Evolutionary conservation across 2,797 vertebrate genomes (phyloP).

Genomic region (Lateolabrax maculatus): DNA sequence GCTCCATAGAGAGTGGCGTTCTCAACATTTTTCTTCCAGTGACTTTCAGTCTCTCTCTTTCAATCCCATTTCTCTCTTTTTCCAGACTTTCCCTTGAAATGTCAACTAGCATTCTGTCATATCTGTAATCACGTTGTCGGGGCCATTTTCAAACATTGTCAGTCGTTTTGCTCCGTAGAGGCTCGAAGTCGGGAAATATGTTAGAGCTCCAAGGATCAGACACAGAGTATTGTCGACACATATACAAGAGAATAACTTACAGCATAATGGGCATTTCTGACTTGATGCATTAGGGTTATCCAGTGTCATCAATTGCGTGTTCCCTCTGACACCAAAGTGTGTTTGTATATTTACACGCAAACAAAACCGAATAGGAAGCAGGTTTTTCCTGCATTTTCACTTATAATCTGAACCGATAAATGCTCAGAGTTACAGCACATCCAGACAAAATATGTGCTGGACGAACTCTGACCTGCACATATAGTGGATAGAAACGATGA

Average conservation of each 20-base stretch:
- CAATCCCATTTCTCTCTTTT: conserved; percentile 2
- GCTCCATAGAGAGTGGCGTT: conserved; percentile 25
- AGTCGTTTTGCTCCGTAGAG: conserved; percentile 60
- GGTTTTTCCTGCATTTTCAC: background rate
- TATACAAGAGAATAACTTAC: conserved; percentile 27
- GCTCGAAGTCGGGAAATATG: conserved; percentile 49
- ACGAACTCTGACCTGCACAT: conserved; percentile 6
- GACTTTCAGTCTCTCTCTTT: background rate
- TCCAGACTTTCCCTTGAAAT: conserved; percentile 28
- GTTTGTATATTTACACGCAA: background rate
- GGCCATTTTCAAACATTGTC: conserved; percentile 79
- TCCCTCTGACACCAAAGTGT: background rate
- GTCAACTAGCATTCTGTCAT: conserved; percentile 55
- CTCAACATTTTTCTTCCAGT: conserved; percentile 3
- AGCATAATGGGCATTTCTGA: conserved; percentile 5
- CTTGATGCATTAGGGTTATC: background rate
- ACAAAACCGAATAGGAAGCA: background rate
- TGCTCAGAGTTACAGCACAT: background rate
- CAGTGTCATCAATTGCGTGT: background rate
- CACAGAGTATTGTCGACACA: conserved; percentile 45
- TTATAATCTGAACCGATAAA: conserved; percentile 12
- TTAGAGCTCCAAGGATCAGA: conserved; percentile 38
- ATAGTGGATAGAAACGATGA: background rate
- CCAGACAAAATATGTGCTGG: background rate
- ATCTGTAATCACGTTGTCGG: conserved; percentile 63